Evolutionary conservation across 2,113 vertebrate genomes (phyloP).

Genomic region (Ceratotherium simum): DNA sequence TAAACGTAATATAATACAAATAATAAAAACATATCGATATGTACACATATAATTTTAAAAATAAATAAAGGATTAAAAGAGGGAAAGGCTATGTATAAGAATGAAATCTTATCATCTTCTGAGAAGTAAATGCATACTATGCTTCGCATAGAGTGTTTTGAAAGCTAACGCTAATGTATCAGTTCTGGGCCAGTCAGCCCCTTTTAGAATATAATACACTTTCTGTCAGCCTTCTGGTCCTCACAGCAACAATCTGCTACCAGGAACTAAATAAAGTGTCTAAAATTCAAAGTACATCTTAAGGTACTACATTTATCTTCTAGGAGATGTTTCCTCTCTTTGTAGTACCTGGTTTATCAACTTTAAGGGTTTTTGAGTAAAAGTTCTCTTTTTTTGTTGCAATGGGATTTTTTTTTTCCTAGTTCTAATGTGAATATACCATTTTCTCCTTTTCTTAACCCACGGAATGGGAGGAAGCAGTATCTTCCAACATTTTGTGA

Average conservation of each 20-base stretch:
- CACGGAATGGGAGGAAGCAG: neutral
- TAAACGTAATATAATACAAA: slow-evolving; percentile 32
- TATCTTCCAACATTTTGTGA: neutral
- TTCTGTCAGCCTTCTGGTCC: neutral
- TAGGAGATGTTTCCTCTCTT: neutral
- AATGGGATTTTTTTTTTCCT: neutral
- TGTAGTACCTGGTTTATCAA: neutral
- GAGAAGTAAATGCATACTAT: neutral
- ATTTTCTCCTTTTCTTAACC: neutral
- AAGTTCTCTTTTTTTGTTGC: neutral
- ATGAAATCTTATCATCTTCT: neutral
- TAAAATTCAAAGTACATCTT: neutral
- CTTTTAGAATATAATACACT: slow-evolving; percentile 21
- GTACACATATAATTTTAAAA: neutral
- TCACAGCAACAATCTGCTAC: neutral
- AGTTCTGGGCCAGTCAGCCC: neutral
- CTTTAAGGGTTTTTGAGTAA: neutral
- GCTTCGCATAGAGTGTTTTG: neutral
- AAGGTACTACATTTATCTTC: neutral
- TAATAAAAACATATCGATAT: neutral
- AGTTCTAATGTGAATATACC: neutral
- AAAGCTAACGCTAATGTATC: neutral
- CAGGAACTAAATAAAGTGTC: neutral
- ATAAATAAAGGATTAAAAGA: neutral
- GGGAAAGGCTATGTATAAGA: neutral